These are phyloP conservation scores for Trichopria drosophilae DNA, from an alignment of 2,888 invertebrate species.

Conservation along the genomic window DNA sequence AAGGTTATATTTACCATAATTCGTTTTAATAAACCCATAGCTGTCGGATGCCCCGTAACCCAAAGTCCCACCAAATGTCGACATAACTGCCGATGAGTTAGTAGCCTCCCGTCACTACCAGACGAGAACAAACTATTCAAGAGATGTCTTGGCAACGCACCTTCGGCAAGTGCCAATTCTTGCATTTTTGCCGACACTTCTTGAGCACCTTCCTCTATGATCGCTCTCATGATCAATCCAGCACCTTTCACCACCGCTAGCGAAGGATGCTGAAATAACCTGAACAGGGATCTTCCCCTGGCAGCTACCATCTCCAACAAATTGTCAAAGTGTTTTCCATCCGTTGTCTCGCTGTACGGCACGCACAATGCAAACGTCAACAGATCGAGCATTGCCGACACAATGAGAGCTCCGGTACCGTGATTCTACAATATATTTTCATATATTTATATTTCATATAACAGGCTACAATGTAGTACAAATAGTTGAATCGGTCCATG, in stretches of 20 bases:
- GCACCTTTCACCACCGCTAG: constrained; percentile 98
- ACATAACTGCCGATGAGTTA: constrained; percentile 89
- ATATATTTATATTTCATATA: constrained; percentile 19
- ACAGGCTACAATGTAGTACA: constrained; percentile 10
- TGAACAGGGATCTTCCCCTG: constrained; percentile 86
- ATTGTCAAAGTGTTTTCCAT: constrained; percentile 92
- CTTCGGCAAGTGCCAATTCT: constrained; percentile 92
- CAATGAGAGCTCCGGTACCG: constrained; percentile 92
- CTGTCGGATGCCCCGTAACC: constrained; percentile 92
- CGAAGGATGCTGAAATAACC: constrained; percentile 93
- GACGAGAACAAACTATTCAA: constrained; percentile 85
- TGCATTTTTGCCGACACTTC: constrained; percentile 93
- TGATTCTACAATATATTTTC: constrained; percentile 66
- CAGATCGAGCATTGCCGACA: constrained; percentile 97
- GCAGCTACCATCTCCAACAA: constrained; percentile 92
- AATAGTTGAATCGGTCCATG: no score
- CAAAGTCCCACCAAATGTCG: constrained; percentile 93
- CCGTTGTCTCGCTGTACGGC: constrained; percentile 98
- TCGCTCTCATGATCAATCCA: constrained; percentile 93
- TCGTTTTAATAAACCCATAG: constrained; percentile 81
- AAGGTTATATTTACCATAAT: constrained; percentile 81
- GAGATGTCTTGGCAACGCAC: constrained; percentile 91
- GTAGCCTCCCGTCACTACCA: constrained; percentile 76
- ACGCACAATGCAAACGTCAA: constrained; percentile 97
- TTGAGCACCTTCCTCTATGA: constrained; percentile 96